Evolutionary conservation across 2,888 invertebrate genomes (phyloP).

Genomic region (Plagodis pulveraria): DNA sequence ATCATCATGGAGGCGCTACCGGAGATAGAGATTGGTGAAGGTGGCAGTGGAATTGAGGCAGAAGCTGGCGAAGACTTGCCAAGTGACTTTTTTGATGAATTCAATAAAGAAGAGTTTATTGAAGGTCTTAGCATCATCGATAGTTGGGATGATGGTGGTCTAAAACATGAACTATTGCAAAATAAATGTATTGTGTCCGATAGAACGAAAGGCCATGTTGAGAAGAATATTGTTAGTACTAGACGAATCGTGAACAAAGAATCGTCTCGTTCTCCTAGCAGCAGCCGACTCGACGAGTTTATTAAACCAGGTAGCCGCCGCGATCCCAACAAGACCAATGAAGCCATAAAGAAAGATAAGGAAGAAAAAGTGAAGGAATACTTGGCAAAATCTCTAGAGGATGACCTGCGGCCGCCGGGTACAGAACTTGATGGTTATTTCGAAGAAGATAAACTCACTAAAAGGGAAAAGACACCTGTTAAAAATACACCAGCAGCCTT

Average conservation of each 20-base stretch:
- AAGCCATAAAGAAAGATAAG: conserved; percentile 75
- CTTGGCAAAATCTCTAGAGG: conserved; percentile 71
- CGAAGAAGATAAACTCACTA: conserved; percentile 45
- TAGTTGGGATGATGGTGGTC: conserved; percentile 67
- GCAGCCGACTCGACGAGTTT: conserved; percentile 55
- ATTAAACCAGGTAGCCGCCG: conserved; percentile 76
- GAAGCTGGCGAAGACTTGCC: conserved; percentile 71
- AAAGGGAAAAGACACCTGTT: conserved; percentile 33
- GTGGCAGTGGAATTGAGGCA: conserved; percentile 47
- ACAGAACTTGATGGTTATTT: conserved; percentile 76
- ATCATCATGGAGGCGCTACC: conserved; percentile 25
- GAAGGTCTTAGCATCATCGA: conserved; percentile 78
- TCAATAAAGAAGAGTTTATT: conserved; percentile 75
- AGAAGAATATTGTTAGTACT: not conserved
- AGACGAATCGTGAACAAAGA: conserved; percentile 31
- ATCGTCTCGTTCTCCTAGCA: conserved; percentile 38
- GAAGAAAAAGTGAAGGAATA: conserved; percentile 76
- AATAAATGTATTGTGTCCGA: not conserved
- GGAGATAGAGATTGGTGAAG: conserved; percentile 36
- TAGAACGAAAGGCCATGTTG: too few relatives aligned
- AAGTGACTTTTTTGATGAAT: conserved; percentile 80
- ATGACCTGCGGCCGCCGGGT: conserved; percentile 74
- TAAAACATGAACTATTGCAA: conserved; percentile 28
- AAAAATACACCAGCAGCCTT: not conserved
- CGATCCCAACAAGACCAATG: conserved; percentile 72